Evolutionary conservation across 2,888 invertebrate genomes (phyloP).

Genomic region (Patella ulyssiponensis): DNA sequence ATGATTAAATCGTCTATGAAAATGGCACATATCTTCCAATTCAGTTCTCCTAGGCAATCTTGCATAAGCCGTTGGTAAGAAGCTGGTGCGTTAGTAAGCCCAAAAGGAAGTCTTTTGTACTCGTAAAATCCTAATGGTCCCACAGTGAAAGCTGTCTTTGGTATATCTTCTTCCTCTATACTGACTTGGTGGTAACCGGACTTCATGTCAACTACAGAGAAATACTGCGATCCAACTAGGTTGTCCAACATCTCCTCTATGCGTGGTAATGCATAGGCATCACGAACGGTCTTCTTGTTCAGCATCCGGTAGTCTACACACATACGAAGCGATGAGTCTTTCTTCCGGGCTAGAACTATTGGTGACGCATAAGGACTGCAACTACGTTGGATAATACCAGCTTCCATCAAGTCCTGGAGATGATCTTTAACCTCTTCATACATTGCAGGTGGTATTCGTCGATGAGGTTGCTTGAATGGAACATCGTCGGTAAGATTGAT

Average conservation of each 20-base stretch:
- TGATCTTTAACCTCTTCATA: background rate
- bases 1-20: slow-evolving; percentile 7
- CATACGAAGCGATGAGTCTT: slow-evolving; percentile 10
- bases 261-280: slow-evolving; percentile 19
- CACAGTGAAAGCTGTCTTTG: background rate
- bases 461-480: background rate
- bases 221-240: slow-evolving; percentile 11
- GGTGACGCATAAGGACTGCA: no score
- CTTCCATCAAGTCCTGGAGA: background rate
- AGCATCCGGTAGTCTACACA: slow-evolving; percentile 22
- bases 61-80: background rate
- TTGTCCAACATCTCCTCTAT: slow-evolving; percentile 21
- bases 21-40: background rate
- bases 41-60: background rate
- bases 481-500: background rate
- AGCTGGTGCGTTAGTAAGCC: background rate
- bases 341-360: slow-evolving; percentile 22
- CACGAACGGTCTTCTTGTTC: slow-evolving; percentile 19
- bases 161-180: background rate
- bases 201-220: slow-evolving; percentile 3
- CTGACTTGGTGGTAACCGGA: background rate
- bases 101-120: background rate
- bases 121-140: background rate
- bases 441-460: background rate
- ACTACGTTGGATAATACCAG: background rate